Evolutionary conservation across 2,888 invertebrate genomes (phyloP), one percentile per base, ranked within the genome.

Genomic region (Chromoteleia sp.): DNA sequence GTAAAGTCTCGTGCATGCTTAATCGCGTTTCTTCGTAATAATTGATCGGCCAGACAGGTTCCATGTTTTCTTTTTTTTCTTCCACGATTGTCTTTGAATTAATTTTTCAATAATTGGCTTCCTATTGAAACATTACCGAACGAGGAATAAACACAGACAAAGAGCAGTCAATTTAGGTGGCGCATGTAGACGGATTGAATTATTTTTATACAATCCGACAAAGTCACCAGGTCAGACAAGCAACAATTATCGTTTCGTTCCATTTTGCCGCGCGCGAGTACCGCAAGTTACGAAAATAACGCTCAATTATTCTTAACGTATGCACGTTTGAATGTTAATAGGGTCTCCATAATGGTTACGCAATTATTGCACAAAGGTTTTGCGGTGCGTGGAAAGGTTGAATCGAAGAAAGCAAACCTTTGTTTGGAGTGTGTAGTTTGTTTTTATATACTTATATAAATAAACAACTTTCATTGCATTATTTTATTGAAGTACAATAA

Each of bases 171-270:
- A 71, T 58, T 71, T 59, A 45, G 36, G 17, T 61, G 71, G 29
- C 30, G 21, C 43, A 29, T 25, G 58, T 50, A 77, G 70, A 63
- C 63, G 29, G 63, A 70, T 50, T 25, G 29, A 77, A 75, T 75
- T 75, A 75, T 75, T 75, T 75, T 75, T 54, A 48, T 65, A 48
- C 63, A 33, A 52, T 39, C 63, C 39, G 45, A 45, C 30, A 21
- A 36, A 65, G 63, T 52, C 74, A 74, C 74, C 63, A 56, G 74
- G 63, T 73, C 73, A 73, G 73, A 63, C 63, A 25, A 54, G 25
- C 63, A 54, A 54, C 61, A 63, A 73, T 73, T 74, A 65, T 45
- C 45, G 30, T 15, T 43, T 36, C 33, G 63, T 19, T 74, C 56
- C 56, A 48, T 45, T 63, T 59, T 61, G 43, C 17, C 8, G 17